These are phyloP conservation scores for Zygogramma bicolorata DNA, from an alignment of 2,888 invertebrate genomes.

Conservation along the genomic window DNA sequence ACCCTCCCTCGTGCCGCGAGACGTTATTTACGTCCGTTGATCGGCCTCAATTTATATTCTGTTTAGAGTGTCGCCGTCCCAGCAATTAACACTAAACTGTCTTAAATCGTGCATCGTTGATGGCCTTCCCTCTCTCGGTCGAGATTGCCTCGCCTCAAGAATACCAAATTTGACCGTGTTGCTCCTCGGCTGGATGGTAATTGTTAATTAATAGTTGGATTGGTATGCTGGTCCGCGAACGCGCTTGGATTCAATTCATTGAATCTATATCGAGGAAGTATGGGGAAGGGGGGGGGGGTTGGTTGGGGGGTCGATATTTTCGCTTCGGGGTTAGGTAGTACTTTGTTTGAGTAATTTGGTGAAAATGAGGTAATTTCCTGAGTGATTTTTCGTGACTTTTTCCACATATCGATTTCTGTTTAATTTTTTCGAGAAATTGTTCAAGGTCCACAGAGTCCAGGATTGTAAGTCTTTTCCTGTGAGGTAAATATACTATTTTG, in stretches of 20 bases:
- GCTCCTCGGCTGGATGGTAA: conserved; percentile 26
- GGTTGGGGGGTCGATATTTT: background rate
- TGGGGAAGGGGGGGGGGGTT: too few species aligned
- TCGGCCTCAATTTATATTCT: conserved; percentile 52
- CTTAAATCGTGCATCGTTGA: conserved; percentile 47
- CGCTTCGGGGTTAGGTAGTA: background rate
- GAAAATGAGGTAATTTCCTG: too few species aligned
- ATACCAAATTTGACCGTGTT: conserved; percentile 41
- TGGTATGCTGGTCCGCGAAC: conserved; percentile 16
- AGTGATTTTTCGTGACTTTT: too few species aligned
- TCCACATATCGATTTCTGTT: too few species aligned
- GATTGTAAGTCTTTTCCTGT: too few species aligned
- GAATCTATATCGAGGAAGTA: background rate
- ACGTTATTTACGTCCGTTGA: conserved; percentile 43
- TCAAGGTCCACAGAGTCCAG: too few species aligned
- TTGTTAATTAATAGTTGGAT: conserved; percentile 38
- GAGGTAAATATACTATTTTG: too few species aligned
- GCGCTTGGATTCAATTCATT: background rate
- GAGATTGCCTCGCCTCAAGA: conserved; percentile 44
- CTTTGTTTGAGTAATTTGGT: too few species aligned
- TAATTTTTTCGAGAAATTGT: too few species aligned
- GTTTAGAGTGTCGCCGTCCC: conserved; percentile 50
- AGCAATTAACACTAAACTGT: conserved; percentile 52
- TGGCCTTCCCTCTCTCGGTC: conserved; percentile 42
- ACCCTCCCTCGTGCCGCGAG: background rate